Conservation (phyloP, 2,113 vertebrate genomes). For the Probosciger aterrimus region DNA sequence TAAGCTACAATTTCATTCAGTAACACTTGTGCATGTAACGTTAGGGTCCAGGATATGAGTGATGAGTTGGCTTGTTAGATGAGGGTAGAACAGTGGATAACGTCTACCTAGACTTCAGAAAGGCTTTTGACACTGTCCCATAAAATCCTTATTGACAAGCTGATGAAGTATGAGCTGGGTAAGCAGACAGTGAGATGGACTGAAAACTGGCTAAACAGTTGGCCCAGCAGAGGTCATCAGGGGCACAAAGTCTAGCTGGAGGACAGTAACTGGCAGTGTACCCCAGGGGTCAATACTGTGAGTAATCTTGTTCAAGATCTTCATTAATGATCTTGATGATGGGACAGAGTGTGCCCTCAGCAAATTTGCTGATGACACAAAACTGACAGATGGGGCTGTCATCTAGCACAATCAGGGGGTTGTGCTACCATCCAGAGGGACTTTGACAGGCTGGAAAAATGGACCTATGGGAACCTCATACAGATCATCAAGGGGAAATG, state of each 20-base stretch:
- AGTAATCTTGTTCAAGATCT: not conserved
- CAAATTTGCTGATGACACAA: not conserved
- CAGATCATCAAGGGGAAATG: not conserved
- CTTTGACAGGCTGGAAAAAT: not conserved
- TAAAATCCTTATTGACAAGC: not conserved
- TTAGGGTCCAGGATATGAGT: fast-evolving
- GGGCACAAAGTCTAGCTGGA: not conserved
- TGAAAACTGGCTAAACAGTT: not conserved
- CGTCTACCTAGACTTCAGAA: not conserved
- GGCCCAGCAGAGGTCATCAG: not conserved
- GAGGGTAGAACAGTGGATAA: not conserved
- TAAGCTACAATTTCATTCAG: not conserved
- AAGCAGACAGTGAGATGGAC: not conserved
- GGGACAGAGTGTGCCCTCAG: not conserved
- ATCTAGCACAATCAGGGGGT: too few species aligned
- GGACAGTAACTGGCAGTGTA: not conserved
- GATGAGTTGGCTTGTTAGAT: not conserved
- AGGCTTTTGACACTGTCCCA: not conserved
- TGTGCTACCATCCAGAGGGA: not conserved
- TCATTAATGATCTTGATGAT: not conserved
- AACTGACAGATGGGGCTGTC: not conserved
- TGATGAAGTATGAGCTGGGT: not conserved
- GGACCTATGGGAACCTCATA: not conserved
- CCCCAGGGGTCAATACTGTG: not conserved
- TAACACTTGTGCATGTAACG: not conserved